Evolutionary conservation across 2,797 vertebrate species (phyloP), one percentile per base, ranked within the genome.

Genomic region (Acanthis flammea): DNA sequence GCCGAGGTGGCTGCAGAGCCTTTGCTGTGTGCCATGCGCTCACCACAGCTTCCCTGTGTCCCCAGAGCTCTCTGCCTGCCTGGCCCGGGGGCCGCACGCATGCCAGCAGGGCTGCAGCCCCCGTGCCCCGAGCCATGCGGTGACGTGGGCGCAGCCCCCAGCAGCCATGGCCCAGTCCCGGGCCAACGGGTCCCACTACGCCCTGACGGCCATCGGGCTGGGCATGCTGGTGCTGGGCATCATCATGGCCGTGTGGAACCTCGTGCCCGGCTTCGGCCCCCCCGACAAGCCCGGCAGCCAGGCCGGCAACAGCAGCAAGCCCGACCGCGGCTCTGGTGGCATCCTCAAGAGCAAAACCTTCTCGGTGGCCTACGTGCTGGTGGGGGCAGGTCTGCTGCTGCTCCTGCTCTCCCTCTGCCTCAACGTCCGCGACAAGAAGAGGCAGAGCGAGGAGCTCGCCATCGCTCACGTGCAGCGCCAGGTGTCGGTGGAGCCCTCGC

Each of bases 191-290:
- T 98, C 99, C 0, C 99, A 99, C 97, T 99, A 99, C 6, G 99
- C 99, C 3, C 98, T 99, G 90, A 99, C 99, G 0, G 99, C 99
- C 21, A 98, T 99, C 31, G 99, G 99, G 60, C 97, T 99, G 78
- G 99, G 99, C 4, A 98, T 99, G 96, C 97, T 99, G 3, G 98
- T 99, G 12, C 98, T 99, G 0, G 99, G 99, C 23, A 96, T 99
- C 37, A 98, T 99, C 93, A 99, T 99, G 99, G 99, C 99, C 1
- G 98, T 99, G 72, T 99, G 99, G 99, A 99, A 98, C 81, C 96
- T 99, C 51, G 98, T 99, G 24, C 99, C 99, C 0, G 95, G 97
- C 30, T 97, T 98, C 5, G 95, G 97, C 0, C 79, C 93, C 0
- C 1, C 76, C 0, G 92, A 93, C 1, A 97, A 94, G 12, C 95